Evolutionary conservation across 2,888 invertebrate genomes (phyloP).

Genomic region (Stegana nigrithorax): DNA sequence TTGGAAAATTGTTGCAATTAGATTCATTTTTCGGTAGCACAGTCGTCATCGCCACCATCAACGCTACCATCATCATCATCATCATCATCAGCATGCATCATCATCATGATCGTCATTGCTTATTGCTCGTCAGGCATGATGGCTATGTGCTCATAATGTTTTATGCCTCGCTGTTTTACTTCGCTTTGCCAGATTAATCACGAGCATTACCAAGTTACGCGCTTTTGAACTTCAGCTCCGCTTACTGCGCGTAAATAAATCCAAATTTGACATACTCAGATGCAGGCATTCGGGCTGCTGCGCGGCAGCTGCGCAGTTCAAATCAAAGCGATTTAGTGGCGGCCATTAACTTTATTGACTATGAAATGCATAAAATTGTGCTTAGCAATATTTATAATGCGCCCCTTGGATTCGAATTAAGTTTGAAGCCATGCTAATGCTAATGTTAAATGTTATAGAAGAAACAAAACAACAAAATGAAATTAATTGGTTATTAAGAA

Average conservation of each 20-base stretch:
- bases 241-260: neutral
- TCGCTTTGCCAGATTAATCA: slow-evolving; percentile 1
- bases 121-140: neutral
- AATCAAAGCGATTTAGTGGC: too few species aligned
- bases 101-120: too few species aligned
- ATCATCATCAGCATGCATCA: too few species aligned
- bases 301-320: neutral
- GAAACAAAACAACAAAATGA: too few species aligned
- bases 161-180: too few species aligned
- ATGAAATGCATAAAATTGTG: too few species aligned
- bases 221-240: slow-evolving; percentile 32
- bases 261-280: slow-evolving; percentile 5
- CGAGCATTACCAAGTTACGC: neutral
- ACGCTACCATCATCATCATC: too few species aligned
- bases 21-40: slow-evolving; percentile 31
- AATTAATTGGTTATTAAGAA: neutral
- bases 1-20: slow-evolving; percentile 52
- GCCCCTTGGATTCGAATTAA: too few species aligned
- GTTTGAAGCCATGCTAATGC: too few species aligned
- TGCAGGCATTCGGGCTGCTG: too few species aligned
- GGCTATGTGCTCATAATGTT: neutral
- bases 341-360: too few species aligned
- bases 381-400: too few species aligned
- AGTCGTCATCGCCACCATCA: neutral
- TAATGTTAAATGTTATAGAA: neutral